These are phyloP conservation scores for Cydia pomonella DNA, from an alignment of 1,140 invertebrate genomes.

Conservation along the genomic window DNA sequence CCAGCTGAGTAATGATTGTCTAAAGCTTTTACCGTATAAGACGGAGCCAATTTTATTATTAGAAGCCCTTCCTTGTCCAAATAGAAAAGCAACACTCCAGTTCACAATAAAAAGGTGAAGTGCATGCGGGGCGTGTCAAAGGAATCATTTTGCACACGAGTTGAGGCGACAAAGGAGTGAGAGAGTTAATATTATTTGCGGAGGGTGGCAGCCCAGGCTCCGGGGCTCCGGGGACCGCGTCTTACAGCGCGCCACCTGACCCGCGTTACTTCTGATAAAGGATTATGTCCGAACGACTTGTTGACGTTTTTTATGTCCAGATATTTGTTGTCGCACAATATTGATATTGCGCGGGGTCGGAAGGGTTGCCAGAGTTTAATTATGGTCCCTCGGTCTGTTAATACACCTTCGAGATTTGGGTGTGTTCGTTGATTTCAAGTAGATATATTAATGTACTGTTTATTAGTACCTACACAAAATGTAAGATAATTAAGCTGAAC, in stretches of 20 bases:
- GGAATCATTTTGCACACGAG: conserved; percentile 57
- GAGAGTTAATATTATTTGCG: conserved; percentile 61
- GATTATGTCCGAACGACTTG: conserved; percentile 34
- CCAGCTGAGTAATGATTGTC: background rate
- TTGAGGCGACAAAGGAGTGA: conserved; percentile 50
- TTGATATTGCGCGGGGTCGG: conserved; percentile 20
- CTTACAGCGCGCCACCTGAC: conserved; percentile 51
- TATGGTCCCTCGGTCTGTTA: conserved; percentile 21
- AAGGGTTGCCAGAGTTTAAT: conserved; percentile 24
- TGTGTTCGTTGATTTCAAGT: background rate
- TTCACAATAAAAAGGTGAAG: conserved; percentile 54
- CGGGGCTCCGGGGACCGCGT: conserved; percentile 47
- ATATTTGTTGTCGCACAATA: conserved; percentile 28
- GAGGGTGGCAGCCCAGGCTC: conserved; percentile 37
- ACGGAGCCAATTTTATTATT: conserved; percentile 25
- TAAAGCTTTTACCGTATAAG: conserved; percentile 11
- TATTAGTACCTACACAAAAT: background rate
- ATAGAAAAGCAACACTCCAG: conserved; percentile 42
- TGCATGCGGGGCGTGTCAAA: conserved; percentile 56
- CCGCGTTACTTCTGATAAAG: conserved; percentile 32
- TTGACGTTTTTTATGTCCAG: conserved; percentile 33
- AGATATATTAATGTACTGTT: background rate
- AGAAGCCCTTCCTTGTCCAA: conserved; percentile 16
- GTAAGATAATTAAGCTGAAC: too few relatives aligned
- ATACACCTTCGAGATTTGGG: conserved; percentile 5